These are phyloP conservation scores for Caracal caracal DNA, from an alignment of 2,113 vertebrate genomes.

Conservation along the genomic window DNA sequence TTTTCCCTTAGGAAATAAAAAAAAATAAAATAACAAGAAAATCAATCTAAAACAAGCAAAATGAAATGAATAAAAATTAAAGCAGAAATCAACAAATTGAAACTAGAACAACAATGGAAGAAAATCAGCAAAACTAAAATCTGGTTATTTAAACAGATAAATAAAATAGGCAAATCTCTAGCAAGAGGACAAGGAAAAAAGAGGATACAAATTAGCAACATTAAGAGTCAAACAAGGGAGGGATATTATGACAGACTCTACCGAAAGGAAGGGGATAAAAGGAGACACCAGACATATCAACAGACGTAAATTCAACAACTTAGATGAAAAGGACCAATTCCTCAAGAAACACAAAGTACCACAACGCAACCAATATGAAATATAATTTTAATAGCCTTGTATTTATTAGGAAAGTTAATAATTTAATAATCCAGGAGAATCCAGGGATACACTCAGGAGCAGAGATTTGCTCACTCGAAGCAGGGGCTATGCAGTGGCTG, in stretches of 20 bases:
- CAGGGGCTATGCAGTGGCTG: background rate
- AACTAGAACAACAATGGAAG: background rate
- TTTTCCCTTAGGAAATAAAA: background rate
- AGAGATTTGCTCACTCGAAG: background rate
- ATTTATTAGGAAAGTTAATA: background rate
- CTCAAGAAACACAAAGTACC: background rate
- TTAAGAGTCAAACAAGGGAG: background rate
- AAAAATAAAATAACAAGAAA: background rate
- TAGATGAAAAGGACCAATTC: background rate
- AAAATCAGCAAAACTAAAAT: background rate
- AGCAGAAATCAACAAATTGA: background rate
- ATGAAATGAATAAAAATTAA: background rate
- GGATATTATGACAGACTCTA: background rate
- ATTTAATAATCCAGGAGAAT: background rate
- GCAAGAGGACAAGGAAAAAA: background rate
- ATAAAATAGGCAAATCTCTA: background rate
- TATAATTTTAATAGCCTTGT: background rate
- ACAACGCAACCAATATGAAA: background rate
- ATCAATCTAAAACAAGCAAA: background rate
- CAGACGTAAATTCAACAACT: background rate
- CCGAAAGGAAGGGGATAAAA: background rate
- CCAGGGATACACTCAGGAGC: background rate
- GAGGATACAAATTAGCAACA: background rate
- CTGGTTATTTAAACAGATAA: background rate
- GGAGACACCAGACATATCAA: rapidly evolving